Evolutionary conservation across 2,113 vertebrate species (phyloP).

Genomic region (Hippocampus mohnikei): DNA sequence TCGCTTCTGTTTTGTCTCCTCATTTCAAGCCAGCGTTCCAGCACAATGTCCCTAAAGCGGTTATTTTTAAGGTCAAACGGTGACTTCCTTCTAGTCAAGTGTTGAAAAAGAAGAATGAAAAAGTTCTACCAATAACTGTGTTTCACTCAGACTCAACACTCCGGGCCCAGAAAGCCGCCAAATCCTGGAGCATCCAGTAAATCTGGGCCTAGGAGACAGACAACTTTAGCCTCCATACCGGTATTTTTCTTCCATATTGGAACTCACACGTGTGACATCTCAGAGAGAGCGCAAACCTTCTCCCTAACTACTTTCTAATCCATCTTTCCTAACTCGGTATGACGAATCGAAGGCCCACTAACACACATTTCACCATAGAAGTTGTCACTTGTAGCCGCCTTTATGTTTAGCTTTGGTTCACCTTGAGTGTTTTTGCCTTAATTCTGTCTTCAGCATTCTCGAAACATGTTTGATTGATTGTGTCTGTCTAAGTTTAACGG

Average conservation of each 20-base stretch:
- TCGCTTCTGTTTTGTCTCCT: neutral
- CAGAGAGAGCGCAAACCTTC: slow-evolving; percentile 40
- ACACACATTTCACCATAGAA: slow-evolving; percentile 8
- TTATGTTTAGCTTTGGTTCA: neutral
- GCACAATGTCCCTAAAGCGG: neutral
- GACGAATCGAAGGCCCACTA: slow-evolving; percentile 23
- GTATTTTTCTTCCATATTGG: slow-evolving; percentile 67
- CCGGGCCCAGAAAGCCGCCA: slow-evolving; percentile 60
- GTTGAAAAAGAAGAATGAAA: slow-evolving; percentile 4
- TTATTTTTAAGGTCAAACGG: neutral
- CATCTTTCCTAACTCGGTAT: slow-evolving; percentile 27
- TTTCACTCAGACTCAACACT: slow-evolving; percentile 72
- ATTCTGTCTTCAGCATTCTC: slow-evolving; percentile 1
- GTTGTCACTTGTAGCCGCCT: slow-evolving; percentile 5
- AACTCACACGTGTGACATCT: slow-evolving; percentile 45
- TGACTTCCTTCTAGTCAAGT: neutral
- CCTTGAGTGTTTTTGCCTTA: slow-evolving; percentile 46
- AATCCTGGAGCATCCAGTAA: slow-evolving; percentile 72
- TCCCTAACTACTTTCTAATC: slow-evolving; percentile 34
- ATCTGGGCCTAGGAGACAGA: slow-evolving; percentile 64
- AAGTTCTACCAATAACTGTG: slow-evolving; percentile 44
- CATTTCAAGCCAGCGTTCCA: neutral
- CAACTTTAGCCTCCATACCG: slow-evolving; percentile 74
- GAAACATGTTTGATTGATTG: slow-evolving; percentile 5
- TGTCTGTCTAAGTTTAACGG: neutral